Base-by-base conservation (phyloP, 2,797 vertebrate genomes). In the Catharus ustulatus region DNA sequence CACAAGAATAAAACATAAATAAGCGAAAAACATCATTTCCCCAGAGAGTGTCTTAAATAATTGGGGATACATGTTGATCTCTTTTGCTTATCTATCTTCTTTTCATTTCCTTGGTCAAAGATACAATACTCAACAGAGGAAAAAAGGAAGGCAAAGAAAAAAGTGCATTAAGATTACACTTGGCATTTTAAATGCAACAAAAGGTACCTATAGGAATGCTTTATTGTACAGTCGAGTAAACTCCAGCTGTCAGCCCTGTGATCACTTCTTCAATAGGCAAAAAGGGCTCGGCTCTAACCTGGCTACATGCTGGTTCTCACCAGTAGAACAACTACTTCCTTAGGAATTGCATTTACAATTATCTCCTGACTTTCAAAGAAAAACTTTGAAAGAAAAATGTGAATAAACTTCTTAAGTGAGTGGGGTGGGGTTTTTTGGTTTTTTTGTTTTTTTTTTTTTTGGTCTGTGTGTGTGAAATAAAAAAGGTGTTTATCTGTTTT, bases 241-340 rank as follows among this genome's bases (percentile, higher is more conserved):
- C 83, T 97, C 96, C 96, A 97, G 96, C 97, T 97, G 95, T 95
- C 96, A 96, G 71, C 36, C 27, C 73, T 98, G 96, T 97, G 96
- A 97, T 97, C 96, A 88, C 83, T 81, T 94, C 91, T 96, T 97
- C 97, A 96, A 75, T 13, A 92, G 85, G 93, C 92, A 97, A 95
- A 96, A 95, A 94, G 74, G 88, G 77, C 82, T 90, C 89, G 4
- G 85, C 84, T 96, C 77, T 96, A 95, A 96, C 94, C 94, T 96
- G 92, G 92, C 87, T 94, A 55, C 96, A 92, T 92, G 95, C 95
- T 97, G 97, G 27, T 89, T 95, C 78, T 68, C 66, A 85, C 73
- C 80, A 59, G 71, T 52, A 76, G 96, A 95, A 84, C 84, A 97
- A 94, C 68, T 43, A 40, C 61, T 48, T 91, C 78, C 87, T 91